Conservation (phyloP, 2,113 vertebrate genomes). For the Accipiter virgatus region DNA sequence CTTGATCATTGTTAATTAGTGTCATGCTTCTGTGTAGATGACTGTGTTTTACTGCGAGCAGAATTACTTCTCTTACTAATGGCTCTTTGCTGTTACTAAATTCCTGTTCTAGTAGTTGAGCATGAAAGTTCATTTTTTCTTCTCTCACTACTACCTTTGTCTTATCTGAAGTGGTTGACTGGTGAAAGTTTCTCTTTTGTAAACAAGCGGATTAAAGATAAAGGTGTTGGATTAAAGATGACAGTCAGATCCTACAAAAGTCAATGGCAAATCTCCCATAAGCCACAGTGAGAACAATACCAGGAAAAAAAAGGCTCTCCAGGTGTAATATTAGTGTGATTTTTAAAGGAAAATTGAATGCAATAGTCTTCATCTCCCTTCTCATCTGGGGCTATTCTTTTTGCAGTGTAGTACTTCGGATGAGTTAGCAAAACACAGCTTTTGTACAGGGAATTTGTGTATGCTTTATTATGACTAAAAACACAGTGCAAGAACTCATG, state of each 20-base stretch:
- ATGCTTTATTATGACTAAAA: neutral
- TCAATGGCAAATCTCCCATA: slow-evolving; percentile 1
- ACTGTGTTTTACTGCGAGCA: neutral
- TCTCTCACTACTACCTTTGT: neutral
- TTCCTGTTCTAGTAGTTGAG: neutral
- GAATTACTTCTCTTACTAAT: neutral
- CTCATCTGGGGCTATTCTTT: neutral
- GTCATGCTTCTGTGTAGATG: neutral
- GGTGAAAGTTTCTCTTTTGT: slow-evolving; percentile 33
- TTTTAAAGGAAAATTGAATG: neutral
- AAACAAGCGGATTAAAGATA: slow-evolving; percentile 26
- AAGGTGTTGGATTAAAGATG: slow-evolving; percentile 36
- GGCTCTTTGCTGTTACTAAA: neutral
- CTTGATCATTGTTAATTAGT: slow-evolving; percentile 3
- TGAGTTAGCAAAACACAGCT: neutral
- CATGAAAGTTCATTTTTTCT: slow-evolving; percentile 19
- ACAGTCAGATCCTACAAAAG: slow-evolving; percentile 20
- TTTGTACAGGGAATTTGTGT: neutral
- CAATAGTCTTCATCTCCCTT: neutral
- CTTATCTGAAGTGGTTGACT: neutral
- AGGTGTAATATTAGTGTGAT: neutral
- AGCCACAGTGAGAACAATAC: neutral
- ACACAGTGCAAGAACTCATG: neutral
- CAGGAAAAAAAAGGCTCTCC: neutral
- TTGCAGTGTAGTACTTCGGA: neutral